Evolutionary conservation across 2,113 vertebrate genomes (phyloP), one percentile per base, ranked within the genome.

Genomic region (Rostratula benghalensis): DNA sequence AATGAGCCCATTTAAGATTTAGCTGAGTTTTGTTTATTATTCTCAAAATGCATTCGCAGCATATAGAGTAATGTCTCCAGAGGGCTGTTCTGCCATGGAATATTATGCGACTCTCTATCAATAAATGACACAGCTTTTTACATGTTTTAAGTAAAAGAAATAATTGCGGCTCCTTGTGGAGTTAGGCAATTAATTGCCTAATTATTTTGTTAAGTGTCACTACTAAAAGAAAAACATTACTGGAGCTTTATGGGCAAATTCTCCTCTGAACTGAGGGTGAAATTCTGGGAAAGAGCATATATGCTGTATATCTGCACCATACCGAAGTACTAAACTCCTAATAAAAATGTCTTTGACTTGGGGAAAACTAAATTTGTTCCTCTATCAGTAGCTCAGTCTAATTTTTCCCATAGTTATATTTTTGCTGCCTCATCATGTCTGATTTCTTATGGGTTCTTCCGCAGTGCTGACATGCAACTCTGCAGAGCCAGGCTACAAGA

Each of bases 161-260:
- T 89, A 92, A 94, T 90, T 90, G 88, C 76, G 89, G 60, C 80
- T 94, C 83, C 95, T 96, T 61, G 90, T 90, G 95, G 95, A 93
- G 28, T 96, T 77, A 83, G 45, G 48, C 83, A 95, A 89, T 96
- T 96, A 95, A 95, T 94, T 96, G 56, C 76, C 80, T 93, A 95
- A 96, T 96, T 96, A 95, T 96, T 96, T 97, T 89, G 79, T 90
- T 89, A 94, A 96, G 92, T 94, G 92, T 93, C 92, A 93, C 94
- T 92, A 48, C 75, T 90, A 93, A 87, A 97, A 96, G 75, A 78
- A 96, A 96, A 97, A 96, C 83, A 96, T 92, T 89, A 71, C 68
- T 75, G 37, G 35, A 95, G 64, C 60, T 97, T 96, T 96, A 96
- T 45, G 65, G 51, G 79, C 56, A 81, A 88, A 92, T 74, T 91